Conservation (phyloP, 2,113 vertebrate genomes). For the Elgaria multicarinata region DNA sequence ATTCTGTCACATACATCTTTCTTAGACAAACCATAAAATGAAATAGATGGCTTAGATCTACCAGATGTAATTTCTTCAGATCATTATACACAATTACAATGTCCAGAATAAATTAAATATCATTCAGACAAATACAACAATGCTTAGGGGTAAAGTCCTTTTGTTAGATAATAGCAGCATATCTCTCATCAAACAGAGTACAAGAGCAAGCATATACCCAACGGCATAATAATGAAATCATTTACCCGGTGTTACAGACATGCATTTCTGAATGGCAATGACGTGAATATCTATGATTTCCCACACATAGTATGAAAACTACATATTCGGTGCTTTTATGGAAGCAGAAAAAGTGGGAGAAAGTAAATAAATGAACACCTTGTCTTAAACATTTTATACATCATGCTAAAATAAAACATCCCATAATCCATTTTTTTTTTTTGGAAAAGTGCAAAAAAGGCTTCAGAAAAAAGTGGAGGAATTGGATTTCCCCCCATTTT, state of each 20-base stretch:
- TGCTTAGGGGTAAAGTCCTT: conserved; percentile 21
- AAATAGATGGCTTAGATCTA: conserved; percentile 28
- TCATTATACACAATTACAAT: conserved; percentile 26
- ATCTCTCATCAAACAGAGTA: background rate
- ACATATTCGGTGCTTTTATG: background rate
- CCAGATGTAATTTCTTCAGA: conserved; percentile 21
- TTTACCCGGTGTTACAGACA: conserved; percentile 30
- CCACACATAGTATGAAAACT: background rate
- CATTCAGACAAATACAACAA: background rate
- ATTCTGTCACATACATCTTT: background rate
- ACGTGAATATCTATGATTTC: background rate
- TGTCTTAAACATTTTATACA: too few relatives aligned
- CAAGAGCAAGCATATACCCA: background rate
- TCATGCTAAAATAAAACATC: too few relatives aligned
- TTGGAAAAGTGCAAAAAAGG: too few relatives aligned
- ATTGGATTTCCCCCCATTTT: too few relatives aligned
- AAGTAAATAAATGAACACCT: too few relatives aligned
- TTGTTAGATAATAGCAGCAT: conserved; percentile 1
- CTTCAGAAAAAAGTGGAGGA: too few relatives aligned
- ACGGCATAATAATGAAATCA: background rate
- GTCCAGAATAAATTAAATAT: conserved; percentile 29
- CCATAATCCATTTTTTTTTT: too few relatives aligned
- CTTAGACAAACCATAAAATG: conserved; percentile 12
- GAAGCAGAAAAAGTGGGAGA: too few relatives aligned
- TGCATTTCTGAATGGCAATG: background rate